phyloP scores from a whole-genome alignment of 1,140 invertebrate genomes.

The Drosophila santomea region DNA sequence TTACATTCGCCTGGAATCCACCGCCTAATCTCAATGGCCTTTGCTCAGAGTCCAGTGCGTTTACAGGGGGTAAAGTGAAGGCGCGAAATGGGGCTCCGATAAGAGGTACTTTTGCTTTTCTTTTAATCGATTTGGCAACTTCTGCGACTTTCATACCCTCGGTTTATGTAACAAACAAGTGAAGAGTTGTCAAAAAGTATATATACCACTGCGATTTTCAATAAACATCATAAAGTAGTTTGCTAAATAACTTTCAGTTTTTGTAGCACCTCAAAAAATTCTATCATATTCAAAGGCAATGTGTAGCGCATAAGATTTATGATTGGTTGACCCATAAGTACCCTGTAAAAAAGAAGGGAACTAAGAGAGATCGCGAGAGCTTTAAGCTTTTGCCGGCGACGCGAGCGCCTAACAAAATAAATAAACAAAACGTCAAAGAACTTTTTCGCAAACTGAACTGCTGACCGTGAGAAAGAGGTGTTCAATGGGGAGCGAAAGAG shows the following conservation, averaged over 20 bases:
- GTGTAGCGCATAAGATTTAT: too few species aligned
- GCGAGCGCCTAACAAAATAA: constrained; percentile 73
- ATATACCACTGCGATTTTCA: too few species aligned
- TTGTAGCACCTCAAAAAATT: too few species aligned
- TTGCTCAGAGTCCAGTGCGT: constrained; percentile 62
- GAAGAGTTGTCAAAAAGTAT: too few species aligned
- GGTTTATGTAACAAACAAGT: not conserved
- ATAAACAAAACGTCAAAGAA: constrained; percentile 83
- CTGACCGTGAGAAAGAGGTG: constrained; percentile 48
- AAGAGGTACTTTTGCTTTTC: constrained; percentile 74
- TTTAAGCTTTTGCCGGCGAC: constrained; percentile 50
- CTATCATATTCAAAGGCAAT: too few species aligned
- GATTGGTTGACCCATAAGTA: not conserved
- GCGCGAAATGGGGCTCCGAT: constrained; percentile 39
- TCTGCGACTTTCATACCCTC: not conserved
- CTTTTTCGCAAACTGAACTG: constrained; percentile 69
- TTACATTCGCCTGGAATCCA: constrained; percentile 56
- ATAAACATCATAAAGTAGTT: too few species aligned
- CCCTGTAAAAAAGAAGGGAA: constrained; percentile 6
- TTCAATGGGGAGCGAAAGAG: constrained; percentile 1
- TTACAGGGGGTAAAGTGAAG: not conserved
- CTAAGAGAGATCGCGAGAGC: constrained; percentile 15
- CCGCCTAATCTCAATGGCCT: constrained; percentile 65
- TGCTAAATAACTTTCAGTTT: too few species aligned
- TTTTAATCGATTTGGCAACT: not conserved